Base-by-base conservation (phyloP, 2,113 vertebrate genomes). In the Tamias sibiricus region DNA sequence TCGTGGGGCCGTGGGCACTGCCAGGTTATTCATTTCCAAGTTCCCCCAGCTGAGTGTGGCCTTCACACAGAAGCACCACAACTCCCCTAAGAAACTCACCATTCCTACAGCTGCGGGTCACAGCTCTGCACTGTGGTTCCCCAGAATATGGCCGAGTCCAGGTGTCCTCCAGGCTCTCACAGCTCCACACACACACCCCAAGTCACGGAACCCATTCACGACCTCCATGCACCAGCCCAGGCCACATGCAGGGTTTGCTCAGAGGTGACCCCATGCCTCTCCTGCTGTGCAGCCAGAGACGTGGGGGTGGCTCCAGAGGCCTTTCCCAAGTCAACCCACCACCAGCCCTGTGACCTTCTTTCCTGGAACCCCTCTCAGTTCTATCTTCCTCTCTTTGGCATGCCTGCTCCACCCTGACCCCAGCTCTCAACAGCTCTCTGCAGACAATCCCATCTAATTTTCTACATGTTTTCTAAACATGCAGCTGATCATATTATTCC, bases 161-260 rank as follows among this genome's bases (percentile, higher is more conserved):
- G 11, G 37, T 30, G 32, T 30, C 37, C 79, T 40, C 35, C 79
- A 74, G 40, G 44, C 7, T 11, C 24, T 52, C 69, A 32, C 6
- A 7, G 44, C 26, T 35, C 32, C 52, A 37, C 6, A 2, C 32
- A 64, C 7, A 28, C 42, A 37, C n/a, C 14, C 54, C 28, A 40
- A 83, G 2, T 2, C 16, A 52, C 47, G 26, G 28, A 19, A 69
- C 1, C 8, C 7, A 12, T 1, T n/a, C 35, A 2, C 14, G 11
- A 24, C 8, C 28, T 77, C 35, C 32, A 24, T 1, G 0, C 4
- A 28, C 32, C 49, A 77, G 37, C 2, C 17, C 62, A 4, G 62
- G 22, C 49, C 40, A 42, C 62, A 7, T 2, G 8, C 1, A 44
- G 37, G 49, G 24, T 52, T 59, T 52, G 74, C 9, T 28, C 54